A percentile compares a stretch with the other conserved stretches of the same genome.
These are phyloP conservation scores for Gracilinanus agilis DNA, from an alignment of 2,113 vertebrate genomes.

Conservation along the genomic window DNA sequence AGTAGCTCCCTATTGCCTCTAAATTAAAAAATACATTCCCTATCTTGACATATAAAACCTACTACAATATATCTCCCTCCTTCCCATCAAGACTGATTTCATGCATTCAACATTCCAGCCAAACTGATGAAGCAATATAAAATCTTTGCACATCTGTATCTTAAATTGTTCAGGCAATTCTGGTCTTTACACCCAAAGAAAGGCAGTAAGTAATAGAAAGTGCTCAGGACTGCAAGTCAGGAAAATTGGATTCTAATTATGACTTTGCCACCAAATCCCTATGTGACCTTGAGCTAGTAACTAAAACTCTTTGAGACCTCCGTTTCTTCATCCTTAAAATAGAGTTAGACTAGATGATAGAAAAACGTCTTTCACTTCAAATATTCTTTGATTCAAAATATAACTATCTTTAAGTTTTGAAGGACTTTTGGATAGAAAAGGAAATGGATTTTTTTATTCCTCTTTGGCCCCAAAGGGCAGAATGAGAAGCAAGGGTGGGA, in stretches of 20 bases:
- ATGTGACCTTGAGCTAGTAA: neutral
- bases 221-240: neutral
- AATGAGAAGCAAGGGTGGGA: neutral
- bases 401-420: neutral
- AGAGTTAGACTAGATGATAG: neutral
- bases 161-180: neutral
- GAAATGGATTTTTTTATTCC: neutral
- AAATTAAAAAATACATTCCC: neutral
- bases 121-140: neutral
- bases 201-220: neutral
- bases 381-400: neutral
- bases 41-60: neutral
- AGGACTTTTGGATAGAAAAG: neutral
- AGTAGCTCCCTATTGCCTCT: neutral
- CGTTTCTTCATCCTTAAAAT: neutral
- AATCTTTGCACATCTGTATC: neutral
- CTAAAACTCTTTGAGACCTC: neutral
- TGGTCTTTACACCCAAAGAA: neutral
- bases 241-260: neutral
- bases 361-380: neutral
- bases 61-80: neutral
- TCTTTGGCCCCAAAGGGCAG: neutral
- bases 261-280: neutral
- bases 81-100: neutral
- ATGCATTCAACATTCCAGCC: neutral